phyloP scores from a whole-genome alignment of 2,113 vertebrate species.

The Muntiacus reevesi region DNA sequence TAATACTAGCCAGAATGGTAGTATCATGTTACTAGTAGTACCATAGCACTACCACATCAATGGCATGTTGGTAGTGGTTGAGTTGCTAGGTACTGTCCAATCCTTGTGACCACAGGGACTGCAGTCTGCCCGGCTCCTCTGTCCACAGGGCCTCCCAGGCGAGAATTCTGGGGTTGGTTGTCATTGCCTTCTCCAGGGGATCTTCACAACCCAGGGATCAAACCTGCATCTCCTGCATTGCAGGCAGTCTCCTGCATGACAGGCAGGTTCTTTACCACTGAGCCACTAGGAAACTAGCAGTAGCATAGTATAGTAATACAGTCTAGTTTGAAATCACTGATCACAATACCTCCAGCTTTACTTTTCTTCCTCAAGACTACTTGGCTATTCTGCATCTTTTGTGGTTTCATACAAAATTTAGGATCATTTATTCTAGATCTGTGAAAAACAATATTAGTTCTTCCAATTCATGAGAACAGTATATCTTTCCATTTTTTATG shows the following conservation, averaged over 20 bases:
- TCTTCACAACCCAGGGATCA: neutral
- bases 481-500: neutral
- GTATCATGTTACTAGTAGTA: neutral
- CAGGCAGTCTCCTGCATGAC: neutral
- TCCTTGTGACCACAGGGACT: neutral
- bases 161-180: neutral
- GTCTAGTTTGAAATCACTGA: neutral
- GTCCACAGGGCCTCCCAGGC: neutral
- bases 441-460: neutral
- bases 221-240: neutral
- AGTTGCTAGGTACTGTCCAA: neutral
- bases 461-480: neutral
- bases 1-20: neutral
- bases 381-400: neutral
- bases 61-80: neutral
- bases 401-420: neutral
- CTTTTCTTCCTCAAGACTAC: neutral
- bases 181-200: neutral
- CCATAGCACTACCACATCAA: neutral
- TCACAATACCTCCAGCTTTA: neutral
- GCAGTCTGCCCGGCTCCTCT: neutral
- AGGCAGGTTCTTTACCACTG: neutral
- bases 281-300: neutral
- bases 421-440: neutral
- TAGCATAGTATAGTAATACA: neutral